These are phyloP conservation scores for Salarias fasciatus DNA, from an alignment of 2,797 vertebrate genomes.

Conservation along the genomic window DNA sequence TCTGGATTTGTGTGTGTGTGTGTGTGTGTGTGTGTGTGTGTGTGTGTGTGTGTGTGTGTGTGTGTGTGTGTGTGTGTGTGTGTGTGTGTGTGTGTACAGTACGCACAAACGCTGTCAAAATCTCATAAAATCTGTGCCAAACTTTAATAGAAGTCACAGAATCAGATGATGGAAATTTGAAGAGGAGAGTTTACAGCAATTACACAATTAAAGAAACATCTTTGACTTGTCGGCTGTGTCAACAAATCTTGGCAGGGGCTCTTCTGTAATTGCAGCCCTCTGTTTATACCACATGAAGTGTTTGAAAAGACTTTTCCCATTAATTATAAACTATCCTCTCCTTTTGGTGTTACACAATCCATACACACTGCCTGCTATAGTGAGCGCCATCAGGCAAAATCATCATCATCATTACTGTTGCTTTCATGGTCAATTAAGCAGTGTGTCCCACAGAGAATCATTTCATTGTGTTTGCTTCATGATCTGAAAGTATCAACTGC, in stretches of 20 bases:
- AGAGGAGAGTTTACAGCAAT: too few relatives aligned
- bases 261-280: conserved; percentile 14
- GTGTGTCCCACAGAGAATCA: conserved; percentile 25
- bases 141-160: too few relatives aligned
- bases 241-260: conserved; percentile 3
- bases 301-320: conserved; percentile 11
- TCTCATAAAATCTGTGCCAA: conserved; percentile 26
- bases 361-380: conserved; percentile 52
- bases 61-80: conserved; percentile 15
- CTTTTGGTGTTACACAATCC: conserved; percentile 19
- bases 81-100: conserved; percentile 27
- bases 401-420: conserved; percentile 33
- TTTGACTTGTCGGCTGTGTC: conserved; percentile 15
- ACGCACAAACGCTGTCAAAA: too few relatives aligned
- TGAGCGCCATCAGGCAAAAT: conserved; percentile 45
- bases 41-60: conserved; percentile 15
- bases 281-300: conserved; percentile 11
- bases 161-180: too few relatives aligned
- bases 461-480: conserved; percentile 25
- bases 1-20: conserved; percentile 27
- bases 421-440: conserved; percentile 43
- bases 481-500: too few relatives aligned
- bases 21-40: conserved; percentile 14
- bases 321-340: background rate
- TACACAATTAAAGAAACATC: too few relatives aligned